A percentile compares a stretch with the other conserved stretches of the same genome.
phyloP scores from a whole-genome alignment of 2,797 vertebrate species.

The Syngnathus acus region DNA sequence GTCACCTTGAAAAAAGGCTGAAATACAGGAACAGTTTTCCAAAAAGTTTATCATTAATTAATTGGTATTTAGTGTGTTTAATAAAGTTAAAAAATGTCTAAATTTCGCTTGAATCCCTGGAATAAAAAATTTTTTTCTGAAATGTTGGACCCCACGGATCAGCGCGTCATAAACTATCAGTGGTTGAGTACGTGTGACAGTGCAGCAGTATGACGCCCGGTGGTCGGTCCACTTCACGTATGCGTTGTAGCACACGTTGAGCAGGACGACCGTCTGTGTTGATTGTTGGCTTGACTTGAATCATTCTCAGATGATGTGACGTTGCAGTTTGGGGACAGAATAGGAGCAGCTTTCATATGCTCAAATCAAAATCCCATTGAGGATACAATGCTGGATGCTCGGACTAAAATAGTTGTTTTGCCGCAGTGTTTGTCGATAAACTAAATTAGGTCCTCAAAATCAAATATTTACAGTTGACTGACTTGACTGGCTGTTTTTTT shows the following conservation, averaged over 20 bases:
- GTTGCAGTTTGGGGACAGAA: constrained; percentile 20
- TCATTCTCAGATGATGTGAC: constrained; percentile 42
- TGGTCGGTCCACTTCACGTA: constrained; percentile 26
- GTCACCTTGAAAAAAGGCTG: background rate
- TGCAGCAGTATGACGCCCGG: background rate
- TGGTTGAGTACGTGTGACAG: constrained; percentile 10
- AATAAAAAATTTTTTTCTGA: background rate
- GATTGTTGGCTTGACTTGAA: constrained; percentile 28
- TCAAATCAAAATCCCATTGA: background rate
- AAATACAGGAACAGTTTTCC: too few relatives aligned
- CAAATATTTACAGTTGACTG: background rate
- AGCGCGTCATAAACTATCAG: constrained; percentile 7
- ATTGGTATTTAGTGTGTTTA: background rate
- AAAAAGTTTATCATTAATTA: background rate
- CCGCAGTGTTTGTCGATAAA: background rate
- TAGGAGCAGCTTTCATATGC: constrained; percentile 47
- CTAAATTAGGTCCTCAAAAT: background rate
- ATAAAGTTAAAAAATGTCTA: background rate
- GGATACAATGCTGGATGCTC: background rate
- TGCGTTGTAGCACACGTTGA: constrained; percentile 64
- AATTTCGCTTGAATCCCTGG: background rate
- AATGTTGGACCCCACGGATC: background rate
- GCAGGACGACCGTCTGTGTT: constrained; percentile 28
- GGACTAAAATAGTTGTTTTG: background rate
- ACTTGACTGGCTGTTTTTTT: background rate